Percentiles rank a stretch among this genome's conserved stretches.
These are phyloP conservation scores for Rhopalosiphum maidis DNA, from an alignment of 1,140 invertebrate species.

Conservation along the genomic window DNA sequence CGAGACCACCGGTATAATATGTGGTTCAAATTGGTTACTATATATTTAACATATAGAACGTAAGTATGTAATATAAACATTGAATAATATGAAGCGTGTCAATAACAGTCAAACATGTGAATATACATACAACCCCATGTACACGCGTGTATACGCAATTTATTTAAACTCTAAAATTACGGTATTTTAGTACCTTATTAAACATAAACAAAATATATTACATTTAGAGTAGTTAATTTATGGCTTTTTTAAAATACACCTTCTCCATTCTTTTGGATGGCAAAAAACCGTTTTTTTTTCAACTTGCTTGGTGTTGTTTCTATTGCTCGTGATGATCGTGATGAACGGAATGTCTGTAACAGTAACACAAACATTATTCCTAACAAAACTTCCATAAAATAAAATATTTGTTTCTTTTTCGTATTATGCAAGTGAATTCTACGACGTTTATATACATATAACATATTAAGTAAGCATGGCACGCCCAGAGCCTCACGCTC, in stretches of 20 bases:
- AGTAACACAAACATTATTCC: neutral
- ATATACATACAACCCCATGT: neutral
- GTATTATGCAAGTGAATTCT: neutral
- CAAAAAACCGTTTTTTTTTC: neutral
- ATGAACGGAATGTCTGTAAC: neutral
- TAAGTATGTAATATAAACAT: neutral
- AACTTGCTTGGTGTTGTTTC: neutral
- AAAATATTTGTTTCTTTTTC: neutral
- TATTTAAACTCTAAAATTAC: neutral
- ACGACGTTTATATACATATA: neutral
- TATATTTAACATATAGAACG: neutral
- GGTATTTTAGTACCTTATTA: neutral
- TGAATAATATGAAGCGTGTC: neutral
- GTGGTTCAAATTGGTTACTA: neutral
- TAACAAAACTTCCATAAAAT: neutral
- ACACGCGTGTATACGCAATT: neutral
- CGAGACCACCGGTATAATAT: conserved; percentile 6
- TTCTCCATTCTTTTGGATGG: neutral
- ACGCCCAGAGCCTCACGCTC: neutral
- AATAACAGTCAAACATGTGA: neutral
- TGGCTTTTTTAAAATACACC: neutral
- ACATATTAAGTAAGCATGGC: neutral
- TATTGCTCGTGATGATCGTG: neutral
- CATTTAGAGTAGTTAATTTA: neutral
- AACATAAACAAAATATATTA: conserved; percentile 10